phyloP scores from a whole-genome alignment of 2,113 vertebrate species.

The Callaeas wilsoni region DNA sequence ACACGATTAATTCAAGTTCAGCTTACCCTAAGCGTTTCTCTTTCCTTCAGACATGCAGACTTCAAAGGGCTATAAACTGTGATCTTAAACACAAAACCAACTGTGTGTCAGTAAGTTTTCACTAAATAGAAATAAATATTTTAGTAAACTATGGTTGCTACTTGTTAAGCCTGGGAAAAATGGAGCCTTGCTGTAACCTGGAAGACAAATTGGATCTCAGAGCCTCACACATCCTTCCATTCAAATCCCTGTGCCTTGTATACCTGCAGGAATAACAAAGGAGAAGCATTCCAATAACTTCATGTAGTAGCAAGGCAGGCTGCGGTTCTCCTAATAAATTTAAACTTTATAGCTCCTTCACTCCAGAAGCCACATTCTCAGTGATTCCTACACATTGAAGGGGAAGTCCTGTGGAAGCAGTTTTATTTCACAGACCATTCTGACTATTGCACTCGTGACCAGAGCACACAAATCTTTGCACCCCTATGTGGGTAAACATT shows the following conservation, averaged over 20 bases:
- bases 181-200: neutral
- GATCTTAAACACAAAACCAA: slow-evolving; percentile 13
- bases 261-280: neutral
- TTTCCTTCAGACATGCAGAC: slow-evolving; percentile 13
- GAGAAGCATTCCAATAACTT: neutral
- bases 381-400: neutral
- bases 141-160: neutral
- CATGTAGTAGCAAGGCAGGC: neutral
- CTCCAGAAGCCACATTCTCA: neutral
- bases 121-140: slow-evolving; percentile 12
- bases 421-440: neutral
- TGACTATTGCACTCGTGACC: neutral
- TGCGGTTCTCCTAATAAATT: neutral
- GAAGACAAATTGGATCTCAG: neutral
- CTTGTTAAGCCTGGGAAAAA: slow-evolving; percentile 4
- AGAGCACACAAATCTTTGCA: neutral
- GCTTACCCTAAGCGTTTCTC: neutral
- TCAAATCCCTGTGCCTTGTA: neutral
- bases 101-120: neutral
- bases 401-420: neutral
- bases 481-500: neutral
- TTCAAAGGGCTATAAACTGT: slow-evolving; percentile 41
- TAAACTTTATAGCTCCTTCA: neutral
- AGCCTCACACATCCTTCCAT: neutral
- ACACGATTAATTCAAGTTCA: neutral